Base-by-base conservation (phyloP, 2,888 invertebrate species). In the Calameuta pallipes region DNA sequence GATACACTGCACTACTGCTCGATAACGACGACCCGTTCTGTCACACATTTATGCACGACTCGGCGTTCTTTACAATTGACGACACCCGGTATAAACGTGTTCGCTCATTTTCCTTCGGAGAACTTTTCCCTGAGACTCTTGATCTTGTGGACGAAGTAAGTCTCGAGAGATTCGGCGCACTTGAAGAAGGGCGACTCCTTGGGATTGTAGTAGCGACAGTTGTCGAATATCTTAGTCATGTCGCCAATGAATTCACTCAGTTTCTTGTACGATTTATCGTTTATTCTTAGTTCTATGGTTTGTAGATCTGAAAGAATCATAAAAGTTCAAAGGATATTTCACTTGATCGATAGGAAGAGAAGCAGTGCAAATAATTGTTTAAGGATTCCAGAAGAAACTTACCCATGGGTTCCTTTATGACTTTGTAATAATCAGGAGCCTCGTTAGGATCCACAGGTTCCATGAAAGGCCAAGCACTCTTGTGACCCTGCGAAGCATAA, bases 161-260 rank as follows among this genome's bases (percentile, higher is more conserved):
- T 96, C 93, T 99, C 99, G 82, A 99, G 94, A 77, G 97, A 96
- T 91, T 98, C 98, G 34, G 99, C 99, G 93, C 98, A 98, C 89
- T 98, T 96, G 93, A 97, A 98, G 93, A 98, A 98, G 81, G 97
- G 97, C 31, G 98, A 98, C 92, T 98, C 98, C 90, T 97, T 96
- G 80, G 98, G 97, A 93, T 99, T 99, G 93, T 98, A 99, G 91
- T 98, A 97, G 84, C 99, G 96, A 94, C 99, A 99, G 93, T 99
- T 99, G 93, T 99, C 98, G 92, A 99, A 99, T 90, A 99, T 98
- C 93, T 98, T 98, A 82, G 98, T 98, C 95, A 99, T 97, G 92
- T 99, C 99, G 91, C 97, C 97, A 89, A 98, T 97, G 92, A 99
- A 98, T 91, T 99, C 98, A 91, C 97, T 96, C 86, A 99, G 93